These are phyloP conservation scores for rabbit (Oryctolagus cuniculus) DNA, from an alignment of 2,113 vertebrate genomes.

Conservation along the genomic window DNA sequence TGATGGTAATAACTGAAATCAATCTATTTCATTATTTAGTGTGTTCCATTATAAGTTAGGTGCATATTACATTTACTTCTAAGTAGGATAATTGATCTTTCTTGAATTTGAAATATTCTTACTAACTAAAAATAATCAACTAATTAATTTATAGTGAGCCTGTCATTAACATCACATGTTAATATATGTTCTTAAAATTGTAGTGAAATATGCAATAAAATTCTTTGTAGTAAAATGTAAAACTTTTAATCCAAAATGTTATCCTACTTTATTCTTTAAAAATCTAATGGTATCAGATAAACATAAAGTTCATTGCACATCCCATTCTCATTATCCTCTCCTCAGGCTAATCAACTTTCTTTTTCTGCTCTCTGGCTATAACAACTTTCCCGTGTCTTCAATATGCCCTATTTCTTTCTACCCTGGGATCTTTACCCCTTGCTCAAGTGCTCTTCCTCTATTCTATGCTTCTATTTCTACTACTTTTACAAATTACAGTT, in stretches of 20 bases:
- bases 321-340: neutral
- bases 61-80: constrained; percentile 73
- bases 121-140: constrained; percentile 30
- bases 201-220: neutral
- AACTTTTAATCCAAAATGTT: constrained; percentile 41
- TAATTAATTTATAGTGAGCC: constrained; percentile 39
- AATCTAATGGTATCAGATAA: neutral
- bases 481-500: neutral
- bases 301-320: neutral
- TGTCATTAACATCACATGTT: constrained; percentile 48
- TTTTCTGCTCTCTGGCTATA: neutral
- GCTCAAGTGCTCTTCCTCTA: neutral
- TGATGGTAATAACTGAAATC: constrained; percentile 73
- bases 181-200: constrained; percentile 47
- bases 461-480: neutral
- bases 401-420: neutral
- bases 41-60: constrained; percentile 40
- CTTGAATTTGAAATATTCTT: constrained; percentile 69
- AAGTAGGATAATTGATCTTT: constrained; percentile 80
- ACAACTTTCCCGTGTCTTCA: constrained; percentile 3
- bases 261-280: constrained; percentile 34
- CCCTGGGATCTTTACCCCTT: neutral
- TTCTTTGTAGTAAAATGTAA: neutral
- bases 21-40: constrained; percentile 75
- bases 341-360: neutral